phyloP scores from a whole-genome alignment of 2,113 vertebrate species.

The Phasianus colchicus region DNA sequence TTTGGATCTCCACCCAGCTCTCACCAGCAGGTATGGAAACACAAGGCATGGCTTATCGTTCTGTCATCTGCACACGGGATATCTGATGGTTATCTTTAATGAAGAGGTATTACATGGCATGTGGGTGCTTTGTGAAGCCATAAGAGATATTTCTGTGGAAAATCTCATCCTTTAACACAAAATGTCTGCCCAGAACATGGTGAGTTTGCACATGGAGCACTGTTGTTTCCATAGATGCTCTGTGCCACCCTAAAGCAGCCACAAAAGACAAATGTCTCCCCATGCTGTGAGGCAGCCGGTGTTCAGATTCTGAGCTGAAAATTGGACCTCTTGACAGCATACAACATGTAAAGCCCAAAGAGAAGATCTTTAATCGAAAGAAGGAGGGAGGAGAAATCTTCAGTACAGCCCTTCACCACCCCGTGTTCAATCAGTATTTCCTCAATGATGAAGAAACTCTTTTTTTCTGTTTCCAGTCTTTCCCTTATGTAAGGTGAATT shows the following conservation, averaged over 20 bases:
- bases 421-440: not conserved
- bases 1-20: not conserved
- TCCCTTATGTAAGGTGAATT: not conserved
- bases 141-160: not conserved
- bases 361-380: not conserved
- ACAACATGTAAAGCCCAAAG: not conserved
- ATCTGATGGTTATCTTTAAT: not conserved
- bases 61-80: not conserved
- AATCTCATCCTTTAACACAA: not conserved
- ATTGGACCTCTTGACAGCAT: not conserved
- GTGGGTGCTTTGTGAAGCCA: not conserved
- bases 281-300: too few species aligned
- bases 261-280: not conserved
- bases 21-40: not conserved
- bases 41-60: not conserved
- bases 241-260: not conserved
- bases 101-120: fast-evolving
- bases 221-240: not conserved
- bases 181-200: not conserved
- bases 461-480: not conserved
- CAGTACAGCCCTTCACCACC: not conserved
- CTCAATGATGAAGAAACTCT: not conserved
- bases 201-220: not conserved
- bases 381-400: not conserved
- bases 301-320: not conserved